Percentiles rank a stretch among this genome's conserved stretches.
Evolutionary conservation across 2,113 vertebrate species (phyloP).

Genomic region (Leucopsar rothschildi): DNA sequence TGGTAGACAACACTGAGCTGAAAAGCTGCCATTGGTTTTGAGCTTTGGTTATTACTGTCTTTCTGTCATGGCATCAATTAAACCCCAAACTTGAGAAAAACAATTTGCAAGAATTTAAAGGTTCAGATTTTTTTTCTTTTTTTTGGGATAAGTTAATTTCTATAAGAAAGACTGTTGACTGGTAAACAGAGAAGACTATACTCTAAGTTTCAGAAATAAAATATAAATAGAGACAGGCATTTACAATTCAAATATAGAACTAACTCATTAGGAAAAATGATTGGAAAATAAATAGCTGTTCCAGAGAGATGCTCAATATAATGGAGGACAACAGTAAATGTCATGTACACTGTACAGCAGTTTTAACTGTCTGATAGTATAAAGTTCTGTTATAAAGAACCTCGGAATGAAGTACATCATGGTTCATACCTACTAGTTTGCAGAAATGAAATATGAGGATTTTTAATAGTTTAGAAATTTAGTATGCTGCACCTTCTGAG

Average conservation of each 20-base stretch:
- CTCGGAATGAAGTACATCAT: neutral
- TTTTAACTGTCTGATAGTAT: neutral
- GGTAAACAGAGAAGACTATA: neutral
- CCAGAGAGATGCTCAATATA: neutral
- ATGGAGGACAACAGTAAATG: neutral
- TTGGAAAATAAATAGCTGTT: conserved; percentile 12
- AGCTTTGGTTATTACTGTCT: neutral
- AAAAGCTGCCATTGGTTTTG: neutral
- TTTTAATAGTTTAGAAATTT: neutral
- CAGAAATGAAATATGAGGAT: accelerated
- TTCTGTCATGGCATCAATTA: neutral
- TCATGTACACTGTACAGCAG: neutral
- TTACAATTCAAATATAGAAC: neutral
- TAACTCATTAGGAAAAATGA: neutral
- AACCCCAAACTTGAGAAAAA: neutral
- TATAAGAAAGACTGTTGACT: neutral
- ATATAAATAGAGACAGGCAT: neutral
- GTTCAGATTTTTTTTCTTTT: neutral
- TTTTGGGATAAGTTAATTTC: neutral
- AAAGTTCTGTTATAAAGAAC: neutral
- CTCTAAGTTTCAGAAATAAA: neutral
- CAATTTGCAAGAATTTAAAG: neutral
- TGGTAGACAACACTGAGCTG: neutral
- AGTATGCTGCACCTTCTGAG: neutral
- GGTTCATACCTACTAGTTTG: neutral